Evolutionary conservation across 2,888 invertebrate species (phyloP), one percentile per base, ranked within the genome.

Genomic region (Arge pagana): DNA sequence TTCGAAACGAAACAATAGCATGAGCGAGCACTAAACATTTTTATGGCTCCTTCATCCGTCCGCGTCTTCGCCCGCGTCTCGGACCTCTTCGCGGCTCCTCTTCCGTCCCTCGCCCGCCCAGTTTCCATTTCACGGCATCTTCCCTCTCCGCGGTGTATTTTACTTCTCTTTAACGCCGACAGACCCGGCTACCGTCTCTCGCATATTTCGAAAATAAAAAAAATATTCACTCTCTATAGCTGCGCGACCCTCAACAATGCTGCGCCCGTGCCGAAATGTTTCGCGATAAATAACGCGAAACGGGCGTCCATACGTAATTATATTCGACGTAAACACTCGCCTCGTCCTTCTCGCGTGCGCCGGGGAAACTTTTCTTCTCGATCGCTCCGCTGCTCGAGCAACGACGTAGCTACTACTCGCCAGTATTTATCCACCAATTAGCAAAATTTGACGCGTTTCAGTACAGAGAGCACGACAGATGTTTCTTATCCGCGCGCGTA

Each of bases 1-100:
- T 65, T 64, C 62, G 62, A 64, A 67, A 31, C 64, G 67, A 70
- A 68, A 70, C 67, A 66, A 64, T 66, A 59, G 62, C 56, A 63
- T 62, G 62, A 63, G 60, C 52, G 64, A 63, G 66, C 61, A 57
- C 60, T 70, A 67, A 68, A 66, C 58, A 61, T 72, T n/a, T n/a
- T 72, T 72, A 72, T 64, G 69, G 66, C 71, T 71, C 67, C 42
- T 43, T 26, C 49, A 31, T 15, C 19, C 11, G 13, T 28, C 15
- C 15, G 11, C 26, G 8, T 13, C 39, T 13, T 11, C 23, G 19
- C 19, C 10, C 31, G 11, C n/a, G 6, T 18, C 18, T 36, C 6
- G 13, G 3, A n/a, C 19, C 39, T 23, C 16, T 23, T 26, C 39
- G 26, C 15, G 10, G 39, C 28, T 50, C 30, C 41, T 21, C 16